Evolutionary conservation across 2,113 vertebrate genomes (phyloP).

Genomic region (Pontoporia blainvillei): DNA sequence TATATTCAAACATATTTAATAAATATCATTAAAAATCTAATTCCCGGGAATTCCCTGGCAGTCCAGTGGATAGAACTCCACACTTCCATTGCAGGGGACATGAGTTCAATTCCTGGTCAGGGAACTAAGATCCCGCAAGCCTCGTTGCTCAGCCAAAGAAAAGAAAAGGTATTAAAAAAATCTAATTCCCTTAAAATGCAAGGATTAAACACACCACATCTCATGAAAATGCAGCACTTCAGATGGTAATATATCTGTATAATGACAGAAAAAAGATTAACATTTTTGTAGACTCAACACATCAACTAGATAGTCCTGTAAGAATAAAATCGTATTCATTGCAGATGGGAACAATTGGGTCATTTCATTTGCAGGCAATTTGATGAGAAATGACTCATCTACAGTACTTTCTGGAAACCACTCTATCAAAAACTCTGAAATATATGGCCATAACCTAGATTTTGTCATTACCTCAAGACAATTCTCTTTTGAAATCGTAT

Average conservation of each 20-base stretch:
- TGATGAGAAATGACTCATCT: background rate
- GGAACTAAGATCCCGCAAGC: background rate
- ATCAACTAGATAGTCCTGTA: background rate
- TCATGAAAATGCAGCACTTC: background rate
- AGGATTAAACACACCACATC: background rate
- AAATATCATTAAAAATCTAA: background rate
- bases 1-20: background rate
- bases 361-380: background rate
- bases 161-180: background rate
- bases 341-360: background rate
- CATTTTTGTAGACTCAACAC: background rate
- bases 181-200: background rate
- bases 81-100: background rate
- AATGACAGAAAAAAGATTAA: background rate
- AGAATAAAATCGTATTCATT: background rate
- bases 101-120: background rate
- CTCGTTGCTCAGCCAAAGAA: background rate
- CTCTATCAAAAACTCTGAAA: background rate
- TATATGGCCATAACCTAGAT: background rate
- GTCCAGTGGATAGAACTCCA: background rate
- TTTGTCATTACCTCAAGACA: background rate
- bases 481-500: background rate
- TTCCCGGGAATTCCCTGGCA: background rate
- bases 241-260: background rate
- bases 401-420: background rate